These are phyloP conservation scores for Rousettus leschenaultii DNA, from an alignment of 2,113 vertebrate species.

Conservation along the genomic window DNA sequence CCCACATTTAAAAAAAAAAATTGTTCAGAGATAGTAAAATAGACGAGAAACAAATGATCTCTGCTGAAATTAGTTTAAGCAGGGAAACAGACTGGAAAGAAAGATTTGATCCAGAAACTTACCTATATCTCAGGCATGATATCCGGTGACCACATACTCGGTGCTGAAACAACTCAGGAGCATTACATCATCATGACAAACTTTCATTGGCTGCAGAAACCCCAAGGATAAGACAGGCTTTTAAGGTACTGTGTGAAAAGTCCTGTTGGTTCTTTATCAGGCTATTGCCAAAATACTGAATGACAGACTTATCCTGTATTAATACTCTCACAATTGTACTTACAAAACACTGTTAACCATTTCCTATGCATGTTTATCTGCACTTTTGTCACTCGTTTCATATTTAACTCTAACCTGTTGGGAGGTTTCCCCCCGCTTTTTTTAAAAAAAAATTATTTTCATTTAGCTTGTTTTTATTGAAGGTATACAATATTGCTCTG, in stretches of 20 bases:
- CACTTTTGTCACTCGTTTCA: slow-evolving; percentile 4
- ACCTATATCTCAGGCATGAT: slow-evolving; percentile 77
- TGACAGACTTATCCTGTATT: slow-evolving; percentile 23
- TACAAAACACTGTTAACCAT: slow-evolving; percentile 63
- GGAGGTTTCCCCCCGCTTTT: neutral
- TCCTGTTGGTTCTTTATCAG: slow-evolving; percentile 51
- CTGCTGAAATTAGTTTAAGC: slow-evolving; percentile 71
- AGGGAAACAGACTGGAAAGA: slow-evolving; percentile 64
- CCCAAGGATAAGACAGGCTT: slow-evolving; percentile 72
- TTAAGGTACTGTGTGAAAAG: slow-evolving; percentile 73
- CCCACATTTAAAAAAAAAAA: slow-evolving; percentile 55
- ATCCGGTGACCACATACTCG: slow-evolving; percentile 72
- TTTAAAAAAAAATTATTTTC: neutral
- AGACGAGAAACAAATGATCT: slow-evolving; percentile 67
- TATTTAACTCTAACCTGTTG: slow-evolving; percentile 58
- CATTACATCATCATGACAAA: slow-evolving; percentile 79
- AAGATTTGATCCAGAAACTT: slow-evolving; percentile 76
- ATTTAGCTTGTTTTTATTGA: neutral
- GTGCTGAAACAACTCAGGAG: slow-evolving; percentile 75
- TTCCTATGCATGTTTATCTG: slow-evolving; percentile 32
- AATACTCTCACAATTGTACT: neutral
- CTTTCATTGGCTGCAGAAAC: slow-evolving; percentile 80
- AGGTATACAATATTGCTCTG: neutral
- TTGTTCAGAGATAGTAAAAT: slow-evolving; percentile 66
- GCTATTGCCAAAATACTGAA: slow-evolving; percentile 53